These are phyloP conservation scores for Dermolepida albohirtum DNA, from an alignment of 2,888 invertebrate genomes.

Conservation along the genomic window DNA sequence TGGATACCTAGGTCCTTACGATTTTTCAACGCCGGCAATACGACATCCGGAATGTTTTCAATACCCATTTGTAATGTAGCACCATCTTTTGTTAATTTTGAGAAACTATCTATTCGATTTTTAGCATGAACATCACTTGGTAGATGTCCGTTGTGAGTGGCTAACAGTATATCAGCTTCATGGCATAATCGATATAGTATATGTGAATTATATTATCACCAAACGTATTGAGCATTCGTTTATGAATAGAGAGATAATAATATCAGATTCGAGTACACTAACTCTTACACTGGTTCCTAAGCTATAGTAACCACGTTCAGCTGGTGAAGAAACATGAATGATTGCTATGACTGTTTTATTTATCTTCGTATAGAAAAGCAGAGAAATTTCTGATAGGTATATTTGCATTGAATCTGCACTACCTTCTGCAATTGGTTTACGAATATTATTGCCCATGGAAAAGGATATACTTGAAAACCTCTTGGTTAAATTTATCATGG, in stretches of 20 bases:
- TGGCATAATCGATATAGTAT: conserved; percentile 91
- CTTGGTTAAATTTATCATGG: conserved; percentile 78
- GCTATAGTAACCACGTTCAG: too few species aligned
- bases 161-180: conserved; percentile 77
- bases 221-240: conserved; percentile 92
- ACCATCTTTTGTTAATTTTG: conserved; percentile 92
- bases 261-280: too few species aligned
- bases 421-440: too few species aligned
- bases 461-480: conserved; percentile 74
- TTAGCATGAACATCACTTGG: conserved; percentile 74
- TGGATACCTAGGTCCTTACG: conserved; percentile 96
- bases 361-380: too few species aligned
- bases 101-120: conserved; percentile 90
- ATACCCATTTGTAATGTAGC: conserved; percentile 95
- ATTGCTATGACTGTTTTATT: too few species aligned
- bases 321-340: too few species aligned
- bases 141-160: conserved; percentile 75
- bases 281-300: too few species aligned
- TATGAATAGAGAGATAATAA: conserved; percentile 86
- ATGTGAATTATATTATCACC: conserved; percentile 92
- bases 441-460: too few species aligned
- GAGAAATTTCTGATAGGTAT: too few species aligned
- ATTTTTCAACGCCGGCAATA: conserved; percentile 78
- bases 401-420: too few species aligned
- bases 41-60: conserved; percentile 95